Evolutionary conservation across 2,888 invertebrate genomes (phyloP).

Genomic region (Lacanobia wlatinum): DNA sequence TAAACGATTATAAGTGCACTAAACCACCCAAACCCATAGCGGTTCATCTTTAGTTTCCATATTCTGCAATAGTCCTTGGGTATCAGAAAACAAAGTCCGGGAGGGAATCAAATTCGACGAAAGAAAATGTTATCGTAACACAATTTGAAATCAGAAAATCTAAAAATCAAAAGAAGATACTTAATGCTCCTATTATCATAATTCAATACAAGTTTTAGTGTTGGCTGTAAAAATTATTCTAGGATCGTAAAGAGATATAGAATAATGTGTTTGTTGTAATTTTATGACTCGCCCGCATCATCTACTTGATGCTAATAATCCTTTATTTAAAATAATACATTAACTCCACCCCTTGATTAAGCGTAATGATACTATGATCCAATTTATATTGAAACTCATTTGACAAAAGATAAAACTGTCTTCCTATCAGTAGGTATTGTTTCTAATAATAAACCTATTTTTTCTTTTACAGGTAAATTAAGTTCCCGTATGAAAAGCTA

Average conservation of each 20-base stretch:
- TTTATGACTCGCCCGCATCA: conserved; percentile 84
- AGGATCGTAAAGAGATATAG: conserved; percentile 81
- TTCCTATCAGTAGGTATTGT: not conserved
- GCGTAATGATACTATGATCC: conserved; percentile 18
- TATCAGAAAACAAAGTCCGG: too few relatives aligned
- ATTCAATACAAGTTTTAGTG: conserved; percentile 80
- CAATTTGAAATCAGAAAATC: too few relatives aligned
- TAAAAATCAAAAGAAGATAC: conserved; percentile 54
- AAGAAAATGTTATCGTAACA: not conserved
- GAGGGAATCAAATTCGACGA: too few relatives aligned
- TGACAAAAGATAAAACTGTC: not conserved
- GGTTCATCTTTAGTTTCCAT: too few relatives aligned
- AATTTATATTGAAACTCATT: conserved; percentile 25
- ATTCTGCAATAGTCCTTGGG: too few relatives aligned
- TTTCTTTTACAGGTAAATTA: conserved; percentile 78
- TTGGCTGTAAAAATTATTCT: conserved; percentile 80
- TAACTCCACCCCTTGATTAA: conserved; percentile 40
- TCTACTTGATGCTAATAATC: conserved; percentile 62
- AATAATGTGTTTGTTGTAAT: conserved; percentile 77
- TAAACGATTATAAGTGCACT: too few relatives aligned
- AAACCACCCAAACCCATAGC: too few relatives aligned
- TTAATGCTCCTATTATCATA: conserved; percentile 60
- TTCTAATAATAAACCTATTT: conserved; percentile 38
- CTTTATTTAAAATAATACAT: conserved; percentile 62
- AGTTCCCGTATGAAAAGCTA: conserved; percentile 65